These are phyloP conservation scores for Sphaeridia pumilis DNA, from an alignment of 2,888 invertebrate species.

Conservation along the genomic window DNA sequence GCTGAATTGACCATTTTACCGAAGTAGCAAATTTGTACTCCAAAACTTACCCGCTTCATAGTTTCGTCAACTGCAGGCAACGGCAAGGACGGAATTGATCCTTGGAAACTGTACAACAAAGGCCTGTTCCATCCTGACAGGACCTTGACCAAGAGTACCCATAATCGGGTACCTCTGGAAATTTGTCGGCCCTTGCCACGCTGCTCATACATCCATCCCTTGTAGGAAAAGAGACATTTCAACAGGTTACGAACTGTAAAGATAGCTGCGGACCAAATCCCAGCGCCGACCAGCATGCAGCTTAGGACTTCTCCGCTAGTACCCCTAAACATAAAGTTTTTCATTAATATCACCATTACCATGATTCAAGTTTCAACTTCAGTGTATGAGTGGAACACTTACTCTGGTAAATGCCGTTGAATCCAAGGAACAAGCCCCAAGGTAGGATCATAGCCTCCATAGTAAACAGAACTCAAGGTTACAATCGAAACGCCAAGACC, in stretches of 20 bases:
- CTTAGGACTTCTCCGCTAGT: conserved; percentile 42
- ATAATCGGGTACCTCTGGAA: conserved; percentile 63
- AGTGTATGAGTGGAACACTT: conserved; percentile 38
- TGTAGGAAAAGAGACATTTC: conserved; percentile 83
- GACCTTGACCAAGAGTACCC: conserved; percentile 69
- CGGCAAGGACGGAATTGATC: conserved; percentile 84
- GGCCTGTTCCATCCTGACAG: conserved; percentile 85
- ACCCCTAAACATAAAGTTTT: no score
- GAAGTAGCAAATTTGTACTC: no score
- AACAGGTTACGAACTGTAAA: conserved; percentile 75
- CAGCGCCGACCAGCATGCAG: conserved; percentile 60
- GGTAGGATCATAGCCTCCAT: conserved; percentile 66
- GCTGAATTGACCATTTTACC: no score
- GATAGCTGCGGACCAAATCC: conserved; percentile 75
- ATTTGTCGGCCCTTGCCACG: conserved; percentile 50
- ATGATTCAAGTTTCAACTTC: no score
- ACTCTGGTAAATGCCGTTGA: conserved; percentile 62
- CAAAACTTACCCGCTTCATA: conserved; percentile 69
- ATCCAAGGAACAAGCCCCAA: conserved; percentile 68
- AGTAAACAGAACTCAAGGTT: conserved; percentile 61
- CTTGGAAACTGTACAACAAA: conserved; percentile 91
- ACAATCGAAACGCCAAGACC: conserved; percentile 75
- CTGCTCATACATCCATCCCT: conserved; percentile 40
- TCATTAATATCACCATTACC: no score
- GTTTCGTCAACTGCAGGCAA: conserved; percentile 80